These are phyloP conservation scores for Cuculus canorus DNA, from an alignment of 2,797 vertebrate genomes.

Conservation along the genomic window DNA sequence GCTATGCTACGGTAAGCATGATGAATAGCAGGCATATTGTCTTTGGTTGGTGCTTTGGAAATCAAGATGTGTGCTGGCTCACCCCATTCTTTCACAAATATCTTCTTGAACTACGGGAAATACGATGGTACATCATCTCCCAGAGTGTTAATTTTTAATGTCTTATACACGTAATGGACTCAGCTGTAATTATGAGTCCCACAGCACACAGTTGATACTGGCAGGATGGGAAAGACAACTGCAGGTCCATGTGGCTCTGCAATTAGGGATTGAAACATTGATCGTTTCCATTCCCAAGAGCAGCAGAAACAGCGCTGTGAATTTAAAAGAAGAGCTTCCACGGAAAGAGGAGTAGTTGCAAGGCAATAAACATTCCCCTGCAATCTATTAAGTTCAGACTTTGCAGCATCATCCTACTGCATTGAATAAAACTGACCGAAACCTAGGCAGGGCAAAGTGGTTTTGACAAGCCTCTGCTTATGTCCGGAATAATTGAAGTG, in stretches of 20 bases:
- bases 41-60: neutral
- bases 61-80: slow-evolving; percentile 26
- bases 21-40: slow-evolving; percentile 6
- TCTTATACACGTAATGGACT: slow-evolving; percentile 19
- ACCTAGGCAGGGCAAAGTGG: slow-evolving; percentile 27
- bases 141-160: slow-evolving; percentile 58
- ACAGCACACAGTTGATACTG: neutral
- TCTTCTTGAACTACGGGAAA: neutral
- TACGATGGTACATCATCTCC: neutral
- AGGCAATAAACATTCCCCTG: neutral
- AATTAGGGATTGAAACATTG: slow-evolving; percentile 1
- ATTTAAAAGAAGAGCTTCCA: neutral
- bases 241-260: neutral
- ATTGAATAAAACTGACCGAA: slow-evolving; percentile 22
- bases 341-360: neutral
- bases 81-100: neutral
- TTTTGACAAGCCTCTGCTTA: slow-evolving; percentile 39
- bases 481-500: neutral
- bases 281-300: slow-evolving; percentile 22
- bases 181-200: slow-evolving; percentile 10
- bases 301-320: neutral
- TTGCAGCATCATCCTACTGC: slow-evolving; percentile 57
- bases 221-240: neutral
- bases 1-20: neutral
- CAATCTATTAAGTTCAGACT: slow-evolving; percentile 23